A percentile compares a stretch with the other conserved stretches of the same genome.
These are phyloP conservation scores for Brachionus rubens DNA, from an alignment of 1,140 invertebrate species.

Conservation along the genomic window DNA sequence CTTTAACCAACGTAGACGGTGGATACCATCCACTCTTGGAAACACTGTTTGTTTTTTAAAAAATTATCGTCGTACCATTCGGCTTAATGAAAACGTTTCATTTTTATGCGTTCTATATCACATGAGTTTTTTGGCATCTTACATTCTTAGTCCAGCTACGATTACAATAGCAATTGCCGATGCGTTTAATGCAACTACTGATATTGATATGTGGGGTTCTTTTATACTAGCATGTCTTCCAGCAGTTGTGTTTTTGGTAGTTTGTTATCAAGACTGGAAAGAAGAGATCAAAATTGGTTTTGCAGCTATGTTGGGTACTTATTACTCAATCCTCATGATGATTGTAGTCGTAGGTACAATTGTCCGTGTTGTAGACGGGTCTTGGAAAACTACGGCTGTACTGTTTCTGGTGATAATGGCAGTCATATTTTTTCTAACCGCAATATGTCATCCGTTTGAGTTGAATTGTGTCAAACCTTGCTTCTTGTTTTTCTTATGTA, in stretches of 20 bases:
- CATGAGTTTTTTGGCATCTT: constrained; percentile 60
- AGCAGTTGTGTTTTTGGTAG: constrained; percentile 62
- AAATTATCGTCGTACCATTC: constrained; percentile 62
- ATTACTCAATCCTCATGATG: constrained; percentile 58
- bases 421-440: constrained; percentile 66
- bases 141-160: constrained; percentile 67
- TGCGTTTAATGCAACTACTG: constrained; percentile 65
- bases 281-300: constrained; percentile 59
- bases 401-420: constrained; percentile 53
- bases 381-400: constrained; percentile 55
- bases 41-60: constrained; percentile 67
- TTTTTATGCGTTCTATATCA: constrained; percentile 55
- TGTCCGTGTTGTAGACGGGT: constrained; percentile 52
- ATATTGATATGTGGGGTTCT: constrained; percentile 61
- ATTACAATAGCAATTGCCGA: constrained; percentile 69
- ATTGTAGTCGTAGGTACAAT: constrained; percentile 56
- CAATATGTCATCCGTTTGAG: constrained; percentile 72
- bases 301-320: constrained; percentile 53
- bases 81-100: constrained; percentile 63
- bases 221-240: constrained; percentile 63
- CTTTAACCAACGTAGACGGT: constrained; percentile 67
- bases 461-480: constrained; percentile 70
- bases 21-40: constrained; percentile 69
- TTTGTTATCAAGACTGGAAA: constrained; percentile 60
- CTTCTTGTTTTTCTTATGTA: constrained; percentile 81